Conservation (phyloP, 2,797 vertebrate species). For the Lithobates pipiens region DNA sequence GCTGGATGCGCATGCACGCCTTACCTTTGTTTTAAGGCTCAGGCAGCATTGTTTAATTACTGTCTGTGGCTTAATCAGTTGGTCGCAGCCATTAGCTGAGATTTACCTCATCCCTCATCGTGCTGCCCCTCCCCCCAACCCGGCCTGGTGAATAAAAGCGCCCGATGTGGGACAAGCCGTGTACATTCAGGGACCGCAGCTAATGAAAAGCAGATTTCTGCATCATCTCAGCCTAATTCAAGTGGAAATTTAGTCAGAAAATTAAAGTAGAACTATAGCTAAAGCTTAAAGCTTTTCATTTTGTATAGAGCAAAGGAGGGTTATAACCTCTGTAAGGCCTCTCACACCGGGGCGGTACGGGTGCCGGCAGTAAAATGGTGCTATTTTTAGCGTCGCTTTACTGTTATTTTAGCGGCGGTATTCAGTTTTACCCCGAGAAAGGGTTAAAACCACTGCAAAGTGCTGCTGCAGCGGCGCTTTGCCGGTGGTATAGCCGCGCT, state of each 20-base stretch:
- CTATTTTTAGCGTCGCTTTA: no score
- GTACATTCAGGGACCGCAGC: not conserved
- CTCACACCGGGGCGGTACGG: no score
- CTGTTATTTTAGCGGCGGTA: no score
- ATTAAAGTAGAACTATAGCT: no score
- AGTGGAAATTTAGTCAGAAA: not conserved
- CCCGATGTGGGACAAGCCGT: not conserved
- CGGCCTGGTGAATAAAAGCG: constrained; percentile 16
- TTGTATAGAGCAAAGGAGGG: no score
- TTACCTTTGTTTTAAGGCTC: constrained; percentile 23
- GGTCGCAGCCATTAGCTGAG: constrained; percentile 44
- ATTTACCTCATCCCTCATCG: constrained; percentile 45
- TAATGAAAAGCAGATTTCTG: constrained; percentile 36
- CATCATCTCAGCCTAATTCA: not conserved
- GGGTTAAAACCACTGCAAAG: no score
- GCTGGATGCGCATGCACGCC: not conserved
- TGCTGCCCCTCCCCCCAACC: not conserved
- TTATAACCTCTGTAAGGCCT: no score
- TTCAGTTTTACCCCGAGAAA: no score
- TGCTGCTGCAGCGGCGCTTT: no score
- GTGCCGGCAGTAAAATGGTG: no score
- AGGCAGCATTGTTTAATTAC: constrained; percentile 41
- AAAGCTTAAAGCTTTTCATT: no score
- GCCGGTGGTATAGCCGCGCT: no score
- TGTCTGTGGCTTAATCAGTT: constrained; percentile 49